These are phyloP conservation scores for Trichechus manatus DNA, from an alignment of 2,113 vertebrate genomes.

Conservation along the genomic window DNA sequence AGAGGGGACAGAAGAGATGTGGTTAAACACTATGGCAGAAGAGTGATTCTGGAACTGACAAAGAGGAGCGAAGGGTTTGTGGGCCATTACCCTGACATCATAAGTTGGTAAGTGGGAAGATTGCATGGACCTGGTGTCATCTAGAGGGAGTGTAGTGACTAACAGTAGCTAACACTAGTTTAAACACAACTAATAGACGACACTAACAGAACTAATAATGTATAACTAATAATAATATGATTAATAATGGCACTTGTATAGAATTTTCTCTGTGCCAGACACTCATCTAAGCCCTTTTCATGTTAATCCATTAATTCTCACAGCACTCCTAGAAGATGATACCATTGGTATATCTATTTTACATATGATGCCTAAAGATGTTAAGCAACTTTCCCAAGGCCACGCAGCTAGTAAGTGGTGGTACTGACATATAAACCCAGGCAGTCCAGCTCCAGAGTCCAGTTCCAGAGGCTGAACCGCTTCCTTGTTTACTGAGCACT, in stretches of 20 bases:
- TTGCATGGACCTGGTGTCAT: background rate
- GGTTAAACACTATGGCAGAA: accelerated
- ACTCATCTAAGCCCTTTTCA: background rate
- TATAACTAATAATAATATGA: background rate
- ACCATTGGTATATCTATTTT: background rate
- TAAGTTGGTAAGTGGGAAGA: background rate
- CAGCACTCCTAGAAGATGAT: background rate
- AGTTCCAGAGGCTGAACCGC: background rate
- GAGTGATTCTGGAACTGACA: background rate
- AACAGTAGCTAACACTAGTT: background rate
- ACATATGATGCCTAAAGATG: background rate
- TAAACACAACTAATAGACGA: background rate
- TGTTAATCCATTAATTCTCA: background rate
- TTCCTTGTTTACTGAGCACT: background rate
- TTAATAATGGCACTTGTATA: background rate
- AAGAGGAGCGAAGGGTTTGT: background rate
- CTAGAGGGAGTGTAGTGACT: background rate
- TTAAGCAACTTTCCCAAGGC: background rate
- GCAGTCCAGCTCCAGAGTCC: background rate
- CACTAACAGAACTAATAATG: background rate
- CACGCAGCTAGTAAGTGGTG: background rate
- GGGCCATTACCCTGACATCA: background rate
- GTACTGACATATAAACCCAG: background rate
- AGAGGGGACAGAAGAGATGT: background rate
- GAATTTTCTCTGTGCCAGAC: background rate